Base-by-base conservation (phyloP, 2,888 invertebrate species). In the Acanthococcus lagerstroemiae region DNA sequence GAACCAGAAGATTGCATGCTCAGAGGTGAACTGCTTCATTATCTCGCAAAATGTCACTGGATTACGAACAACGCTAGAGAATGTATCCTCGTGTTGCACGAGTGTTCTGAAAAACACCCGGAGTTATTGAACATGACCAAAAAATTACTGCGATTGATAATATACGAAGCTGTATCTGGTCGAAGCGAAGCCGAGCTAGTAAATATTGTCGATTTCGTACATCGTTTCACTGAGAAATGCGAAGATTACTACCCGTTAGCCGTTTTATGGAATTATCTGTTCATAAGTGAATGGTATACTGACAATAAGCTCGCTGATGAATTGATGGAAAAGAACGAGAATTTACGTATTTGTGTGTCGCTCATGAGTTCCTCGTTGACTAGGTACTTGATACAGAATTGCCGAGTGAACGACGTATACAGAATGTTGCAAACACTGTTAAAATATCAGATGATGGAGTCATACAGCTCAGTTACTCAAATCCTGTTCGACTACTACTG, bases 221-320 rank as follows among this genome's bases (percentile, higher is more conserved):
- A 66, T 27, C 9, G 37, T 7, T 67, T 67, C 48, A 55, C 48
- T 1, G n/a, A 26, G 4, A 45, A 52, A 30, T 22, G 55, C 19
- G 55, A 24, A 5, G 67, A 69, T 56, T 56, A 61, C 17, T 37
- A 67, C 58, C 61, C 58, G 45, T 37, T 69, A 48, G 27, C 52
- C 17, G 54, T 66, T 1, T 17, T 69, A 9, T 69, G 69, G 69
- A 68, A 67, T 48, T 25, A 67, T 56, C 65, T 69, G 25, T 69
- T 68, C 26, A 24, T 66, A 22, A 69, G 69, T 22, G 65, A 69
- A 63, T 50, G 67, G 55, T 67, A 45, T 30, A 44, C 63, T 46
- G 66, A 69, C 37, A 60, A 69, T 7, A 4, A 58, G 25, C 58
- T 65, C 24, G 67, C 68, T 4, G 60, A 69, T 30, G 37, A 60